Evolutionary conservation across 2,113 vertebrate genomes (phyloP).

Genomic region (Callopanchax toddi): DNA sequence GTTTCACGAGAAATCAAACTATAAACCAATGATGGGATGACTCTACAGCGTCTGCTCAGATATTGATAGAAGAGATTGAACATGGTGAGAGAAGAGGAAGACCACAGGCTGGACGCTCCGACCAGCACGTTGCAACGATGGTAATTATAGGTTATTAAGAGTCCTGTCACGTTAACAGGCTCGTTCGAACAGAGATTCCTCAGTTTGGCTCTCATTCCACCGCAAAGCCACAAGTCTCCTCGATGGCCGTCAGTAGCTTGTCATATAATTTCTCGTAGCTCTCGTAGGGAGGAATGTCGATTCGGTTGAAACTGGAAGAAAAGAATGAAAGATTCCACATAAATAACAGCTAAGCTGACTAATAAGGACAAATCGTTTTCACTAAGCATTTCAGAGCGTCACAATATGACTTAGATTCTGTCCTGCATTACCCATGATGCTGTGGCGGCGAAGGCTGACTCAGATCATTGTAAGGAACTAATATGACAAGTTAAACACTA

Average conservation of each 20-base stretch:
- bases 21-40: conserved; percentile 5
- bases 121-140: not conserved
- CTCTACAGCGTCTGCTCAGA: conserved; percentile 64
- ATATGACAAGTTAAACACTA: no score
- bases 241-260: conserved; percentile 97
- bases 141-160: conserved; percentile 26
- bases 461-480: no score
- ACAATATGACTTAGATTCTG: no score
- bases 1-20: no score
- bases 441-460: no score
- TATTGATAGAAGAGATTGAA: conserved; percentile 25
- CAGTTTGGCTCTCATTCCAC: conserved; percentile 85
- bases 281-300: conserved; percentile 97
- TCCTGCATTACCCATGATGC: no score
- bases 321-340: not conserved
- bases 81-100: conserved; percentile 56
- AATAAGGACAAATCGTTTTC: not conserved
- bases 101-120: conserved; percentile 35
- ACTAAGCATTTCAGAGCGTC: not conserved
- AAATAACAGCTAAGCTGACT: not conserved
- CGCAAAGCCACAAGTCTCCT: conserved; percentile 96
- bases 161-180: conserved; percentile 18
- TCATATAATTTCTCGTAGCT: conserved; percentile 95
- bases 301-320: conserved; percentile 91
- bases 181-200: conserved; percentile 28